phyloP scores from a whole-genome alignment of 2,888 invertebrate genomes.

The Papilio demoleus region DNA sequence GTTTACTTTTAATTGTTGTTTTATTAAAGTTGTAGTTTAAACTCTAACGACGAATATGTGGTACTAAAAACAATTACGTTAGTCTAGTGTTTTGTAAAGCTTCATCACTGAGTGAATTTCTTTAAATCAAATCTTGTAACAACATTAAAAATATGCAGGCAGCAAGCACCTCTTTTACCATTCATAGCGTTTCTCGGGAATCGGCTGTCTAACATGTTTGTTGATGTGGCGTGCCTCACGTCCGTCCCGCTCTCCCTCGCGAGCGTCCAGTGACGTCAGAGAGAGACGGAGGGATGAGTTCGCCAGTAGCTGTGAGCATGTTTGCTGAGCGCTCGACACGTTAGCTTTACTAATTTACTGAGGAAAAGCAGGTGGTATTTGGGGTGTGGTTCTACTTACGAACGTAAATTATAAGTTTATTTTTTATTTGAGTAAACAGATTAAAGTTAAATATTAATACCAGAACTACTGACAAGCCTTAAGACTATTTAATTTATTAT shows the following conservation, averaged over 20 bases:
- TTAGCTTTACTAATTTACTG: conserved; percentile 58
- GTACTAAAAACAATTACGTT: too few relatives aligned
- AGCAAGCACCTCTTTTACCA: conserved; percentile 27
- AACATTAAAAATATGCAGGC: conserved; percentile 13
- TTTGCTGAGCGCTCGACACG: conserved; percentile 66
- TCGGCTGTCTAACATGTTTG: conserved; percentile 57
- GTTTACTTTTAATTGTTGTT: background rate
- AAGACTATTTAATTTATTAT: too few relatives aligned
- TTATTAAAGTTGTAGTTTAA: background rate
- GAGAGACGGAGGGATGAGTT: conserved; percentile 57
- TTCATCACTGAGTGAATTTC: conserved; percentile 5
- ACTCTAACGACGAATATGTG: too few relatives aligned
- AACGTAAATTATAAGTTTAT: background rate
- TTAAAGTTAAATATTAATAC: background rate
- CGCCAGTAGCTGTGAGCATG: conserved; percentile 58
- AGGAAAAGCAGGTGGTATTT: conserved; percentile 53
- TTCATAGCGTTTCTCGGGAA: conserved; percentile 47
- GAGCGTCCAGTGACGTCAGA: conserved; percentile 44
- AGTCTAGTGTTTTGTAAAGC: too few relatives aligned
- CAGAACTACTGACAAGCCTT: background rate
- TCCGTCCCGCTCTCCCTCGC: conserved; percentile 46
- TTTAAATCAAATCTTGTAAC: conserved; percentile 6
- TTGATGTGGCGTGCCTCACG: conserved; percentile 59
- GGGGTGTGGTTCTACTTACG: conserved; percentile 9
- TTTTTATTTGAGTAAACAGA: background rate